A percentile compares a stretch with the other conserved stretches of the same genome.
Evolutionary conservation across 1,140 invertebrate genomes (phyloP).

Genomic region (Drosophila malerkotliana): DNA sequence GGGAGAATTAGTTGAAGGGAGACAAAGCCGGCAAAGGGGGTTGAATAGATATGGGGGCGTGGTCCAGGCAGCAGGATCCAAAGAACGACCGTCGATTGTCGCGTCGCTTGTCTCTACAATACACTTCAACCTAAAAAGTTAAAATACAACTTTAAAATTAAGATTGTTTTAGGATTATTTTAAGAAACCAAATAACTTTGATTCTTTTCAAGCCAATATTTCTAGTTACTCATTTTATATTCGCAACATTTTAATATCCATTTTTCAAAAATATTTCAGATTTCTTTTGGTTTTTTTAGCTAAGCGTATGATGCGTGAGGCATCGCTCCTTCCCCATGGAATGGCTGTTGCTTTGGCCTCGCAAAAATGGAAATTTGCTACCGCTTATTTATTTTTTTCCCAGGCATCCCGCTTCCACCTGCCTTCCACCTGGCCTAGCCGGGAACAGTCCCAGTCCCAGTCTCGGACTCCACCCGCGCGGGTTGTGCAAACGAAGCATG

Average conservation of each 20-base stretch:
- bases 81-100: constrained; percentile 69
- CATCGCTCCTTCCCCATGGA: constrained; percentile 17
- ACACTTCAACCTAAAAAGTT: constrained; percentile 6
- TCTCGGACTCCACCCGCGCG: constrained; percentile 16
- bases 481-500: constrained; percentile 78
- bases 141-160: not conserved
- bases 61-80: constrained; percentile 25
- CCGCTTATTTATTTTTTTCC: constrained; percentile 76
- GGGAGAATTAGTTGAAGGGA: constrained; percentile 62
- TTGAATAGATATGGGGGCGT: constrained; percentile 13
- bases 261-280: not conserved
- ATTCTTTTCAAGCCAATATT: not conserved
- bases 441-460: not conserved
- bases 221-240: not conserved
- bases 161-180: not conserved
- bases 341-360: constrained; percentile 61
- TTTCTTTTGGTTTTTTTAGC: constrained; percentile 14
- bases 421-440: constrained; percentile 15
- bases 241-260: not conserved
- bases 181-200: too few species aligned
- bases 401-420: constrained; percentile 6
- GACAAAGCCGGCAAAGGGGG: constrained; percentile 14
- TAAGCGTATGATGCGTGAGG: constrained; percentile 41
- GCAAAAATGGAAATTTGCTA: constrained; percentile 80
- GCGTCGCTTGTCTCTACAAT: constrained; percentile 46